These are phyloP conservation scores for Heptranchias perlo DNA, from an alignment of 2,113 vertebrate genomes.

Conservation along the genomic window DNA sequence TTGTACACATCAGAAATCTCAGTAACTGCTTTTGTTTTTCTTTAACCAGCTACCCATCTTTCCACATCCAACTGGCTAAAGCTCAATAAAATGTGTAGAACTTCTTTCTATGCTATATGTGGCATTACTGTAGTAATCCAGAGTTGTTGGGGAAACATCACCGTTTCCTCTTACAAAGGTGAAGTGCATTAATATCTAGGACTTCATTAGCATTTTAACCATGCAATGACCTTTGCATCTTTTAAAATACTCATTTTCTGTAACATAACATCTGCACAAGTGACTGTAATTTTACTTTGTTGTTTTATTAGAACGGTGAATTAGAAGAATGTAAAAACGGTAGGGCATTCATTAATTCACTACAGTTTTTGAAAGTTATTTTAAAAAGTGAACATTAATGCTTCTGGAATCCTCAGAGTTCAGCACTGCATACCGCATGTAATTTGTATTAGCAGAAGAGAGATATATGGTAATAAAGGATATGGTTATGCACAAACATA, in stretches of 20 bases:
- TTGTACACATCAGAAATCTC: neutral
- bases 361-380: neutral
- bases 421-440: neutral
- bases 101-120: neutral
- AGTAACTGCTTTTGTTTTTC: neutral
- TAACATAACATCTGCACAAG: neutral
- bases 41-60: neutral
- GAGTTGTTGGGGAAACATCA: neutral
- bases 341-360: slow-evolving; percentile 22
- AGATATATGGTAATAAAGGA: slow-evolving; percentile 17
- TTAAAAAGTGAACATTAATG: slow-evolving; percentile 8
- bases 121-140: neutral
- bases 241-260: slow-evolving; percentile 10
- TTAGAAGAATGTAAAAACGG: neutral
- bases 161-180: neutral
- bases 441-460: neutral
- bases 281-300: neutral
- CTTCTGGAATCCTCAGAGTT: slow-evolving; percentile 14
- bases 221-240: neutral
- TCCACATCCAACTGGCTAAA: neutral
- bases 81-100: neutral
- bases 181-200: neutral
- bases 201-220: neutral
- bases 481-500: slow-evolving; percentile 2
- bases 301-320: neutral